Evolutionary conservation across 2,113 vertebrate genomes (phyloP).

Genomic region (Indri indri): DNA sequence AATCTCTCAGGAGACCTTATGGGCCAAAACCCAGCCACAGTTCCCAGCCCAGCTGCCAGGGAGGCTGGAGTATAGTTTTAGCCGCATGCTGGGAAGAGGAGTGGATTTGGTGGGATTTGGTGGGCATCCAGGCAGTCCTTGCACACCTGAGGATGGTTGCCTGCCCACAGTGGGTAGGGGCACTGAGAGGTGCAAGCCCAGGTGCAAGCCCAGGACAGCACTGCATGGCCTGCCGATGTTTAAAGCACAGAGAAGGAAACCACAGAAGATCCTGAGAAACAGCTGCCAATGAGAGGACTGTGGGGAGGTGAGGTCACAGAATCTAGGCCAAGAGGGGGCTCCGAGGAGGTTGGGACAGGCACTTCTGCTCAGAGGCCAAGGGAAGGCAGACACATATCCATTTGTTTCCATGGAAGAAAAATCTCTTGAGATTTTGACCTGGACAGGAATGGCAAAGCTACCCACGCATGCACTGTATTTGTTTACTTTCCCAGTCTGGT

Average conservation of each 20-base stretch:
- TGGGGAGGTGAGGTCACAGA: not conserved
- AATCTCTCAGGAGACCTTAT: not conserved
- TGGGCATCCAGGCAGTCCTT: not conserved
- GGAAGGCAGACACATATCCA: not conserved
- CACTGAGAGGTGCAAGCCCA: too few species aligned
- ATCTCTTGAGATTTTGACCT: rapidly evolving
- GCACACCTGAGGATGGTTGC: rapidly evolving
- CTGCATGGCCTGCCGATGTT: rapidly evolving
- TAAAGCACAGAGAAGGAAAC: not conserved
- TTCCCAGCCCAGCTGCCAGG: not conserved
- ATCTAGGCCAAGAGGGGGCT: not conserved
- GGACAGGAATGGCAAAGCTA: not conserved
- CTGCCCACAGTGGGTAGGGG: too few species aligned
- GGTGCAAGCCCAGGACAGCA: too few species aligned
- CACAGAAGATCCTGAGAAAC: not conserved
- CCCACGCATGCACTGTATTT: not conserved
- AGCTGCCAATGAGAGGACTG: rapidly evolving
- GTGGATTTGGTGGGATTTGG: not conserved
- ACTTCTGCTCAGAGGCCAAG: not conserved
- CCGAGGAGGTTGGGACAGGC: not conserved
- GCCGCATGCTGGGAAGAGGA: not conserved
- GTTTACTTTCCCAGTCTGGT: not conserved
- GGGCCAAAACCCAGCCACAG: too few species aligned
- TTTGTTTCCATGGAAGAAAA: rapidly evolving
- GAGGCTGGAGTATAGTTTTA: not conserved